Base-by-base conservation (phyloP, 2,113 vertebrate genomes). In the Boulengeromyrus knoepffleri region DNA sequence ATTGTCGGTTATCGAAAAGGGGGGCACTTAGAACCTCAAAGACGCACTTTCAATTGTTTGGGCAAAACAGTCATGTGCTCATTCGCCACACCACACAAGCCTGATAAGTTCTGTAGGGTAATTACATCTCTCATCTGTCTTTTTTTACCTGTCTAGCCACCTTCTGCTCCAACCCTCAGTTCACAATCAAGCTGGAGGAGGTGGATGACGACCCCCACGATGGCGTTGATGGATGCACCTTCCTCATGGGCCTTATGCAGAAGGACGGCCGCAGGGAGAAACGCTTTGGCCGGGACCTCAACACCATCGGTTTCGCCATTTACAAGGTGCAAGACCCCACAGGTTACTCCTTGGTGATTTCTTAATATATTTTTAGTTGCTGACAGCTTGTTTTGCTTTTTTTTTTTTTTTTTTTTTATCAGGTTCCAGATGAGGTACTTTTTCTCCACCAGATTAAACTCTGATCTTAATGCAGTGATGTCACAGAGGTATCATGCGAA, bases 111-210 rank as follows among this genome's bases (percentile, higher is more conserved):
- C 39, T 12, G 46, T 19, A 13, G 8, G 42, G 6, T 52, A 12
- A 53, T 13, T 58, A n/a, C 6, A 13, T 45, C 89, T 10, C 92
- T 92, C 62, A 2, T 70, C 92, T 91, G 39, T 90, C 74, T 13
- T 19, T 77, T 85, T 85, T 88, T n/a, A 53, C 46, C 86, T 77
- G 47, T 85, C 21, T 88, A 95, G 95, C 92, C 52, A 95, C 94
- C 0, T 96, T 95, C 89, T 95, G 94, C 92, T 95, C 94, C 47
- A 95, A 96, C 92, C 94, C 94, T 42, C 95, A 96, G 92, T 96
- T 93, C 90, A 80, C 92, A 3, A 92, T 96, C 49, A 92, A 90
- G 1, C 90, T 96, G 85, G 91, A 94, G 0, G 93, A 94, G 0
- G 89, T 89, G 2, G 95, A 96, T 8, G 93, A 94, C 0, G 94